Percentiles rank a stretch among this genome's conserved stretches.
Evolutionary conservation across 2,113 vertebrate genomes (phyloP).

Genomic region (Helogale parvula): DNA sequence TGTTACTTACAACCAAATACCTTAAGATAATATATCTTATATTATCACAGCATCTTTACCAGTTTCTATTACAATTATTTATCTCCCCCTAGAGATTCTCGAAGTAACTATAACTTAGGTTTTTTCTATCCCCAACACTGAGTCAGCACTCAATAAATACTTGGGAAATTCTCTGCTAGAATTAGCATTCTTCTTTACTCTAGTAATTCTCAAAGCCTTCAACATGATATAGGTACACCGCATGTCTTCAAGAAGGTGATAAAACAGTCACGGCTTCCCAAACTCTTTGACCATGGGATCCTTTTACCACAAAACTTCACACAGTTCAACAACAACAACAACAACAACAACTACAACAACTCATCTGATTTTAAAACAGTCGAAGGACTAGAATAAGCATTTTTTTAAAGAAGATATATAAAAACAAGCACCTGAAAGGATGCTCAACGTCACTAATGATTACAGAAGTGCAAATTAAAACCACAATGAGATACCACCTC

Average conservation of each 20-base stretch:
- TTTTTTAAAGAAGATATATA: background rate
- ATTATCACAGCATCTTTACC: slow-evolving; percentile 22
- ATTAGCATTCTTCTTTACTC: background rate
- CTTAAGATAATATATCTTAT: background rate
- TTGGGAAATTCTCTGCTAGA: background rate
- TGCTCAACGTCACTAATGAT: background rate
- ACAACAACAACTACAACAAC: background rate
- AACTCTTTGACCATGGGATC: background rate
- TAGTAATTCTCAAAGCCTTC: slow-evolving; percentile 38
- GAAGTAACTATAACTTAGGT: background rate
- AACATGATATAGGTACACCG: background rate
- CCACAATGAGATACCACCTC: background rate
- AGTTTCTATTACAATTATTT: slow-evolving; percentile 17
- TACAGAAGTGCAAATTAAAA: slow-evolving; percentile 10
- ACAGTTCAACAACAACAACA: slow-evolving; percentile 6
- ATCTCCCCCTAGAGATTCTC: slow-evolving; percentile 11
- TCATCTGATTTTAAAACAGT: background rate
- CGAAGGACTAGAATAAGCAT: background rate
- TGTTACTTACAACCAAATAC: slow-evolving; percentile 18
- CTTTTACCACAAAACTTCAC: slow-evolving; percentile 25
- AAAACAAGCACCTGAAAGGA: background rate
- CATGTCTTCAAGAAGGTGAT: slow-evolving; percentile 2
- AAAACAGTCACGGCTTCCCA: background rate
- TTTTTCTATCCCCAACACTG: background rate
- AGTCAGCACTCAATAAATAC: slow-evolving; percentile 42